Percentiles rank a stretch among this genome's conserved stretches.
These are phyloP conservation scores for Troglohyphantes excavatus DNA, from an alignment of 2,888 invertebrate species.

Conservation along the genomic window DNA sequence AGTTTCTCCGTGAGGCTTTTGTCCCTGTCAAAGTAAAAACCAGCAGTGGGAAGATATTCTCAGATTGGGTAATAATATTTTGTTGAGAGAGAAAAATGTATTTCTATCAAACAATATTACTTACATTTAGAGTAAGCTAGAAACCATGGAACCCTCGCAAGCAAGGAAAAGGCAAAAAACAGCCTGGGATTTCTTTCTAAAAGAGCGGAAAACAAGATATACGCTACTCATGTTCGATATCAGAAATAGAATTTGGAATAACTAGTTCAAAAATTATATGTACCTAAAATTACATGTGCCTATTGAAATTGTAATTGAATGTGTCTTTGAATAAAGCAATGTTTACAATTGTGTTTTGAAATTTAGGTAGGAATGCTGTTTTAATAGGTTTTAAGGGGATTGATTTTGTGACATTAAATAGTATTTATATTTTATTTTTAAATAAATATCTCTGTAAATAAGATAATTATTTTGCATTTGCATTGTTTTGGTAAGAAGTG, in stretches of 20 bases:
- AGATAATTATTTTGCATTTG: too few species aligned
- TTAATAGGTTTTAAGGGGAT: too few species aligned
- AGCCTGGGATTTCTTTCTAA: neutral
- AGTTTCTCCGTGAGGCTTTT: too few species aligned
- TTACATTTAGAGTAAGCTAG: neutral
- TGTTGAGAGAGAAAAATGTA: neutral
- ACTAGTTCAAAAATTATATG: neutral
- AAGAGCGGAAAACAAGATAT: neutral
- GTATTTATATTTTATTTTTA: too few species aligned
- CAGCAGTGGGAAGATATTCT: neutral
- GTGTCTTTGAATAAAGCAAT: too few species aligned
- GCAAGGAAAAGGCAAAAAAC: neutral
- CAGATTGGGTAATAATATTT: neutral
- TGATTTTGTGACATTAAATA: too few species aligned
- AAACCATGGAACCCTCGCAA: conserved; percentile 1
- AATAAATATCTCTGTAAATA: too few species aligned
- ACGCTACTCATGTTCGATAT: neutral
- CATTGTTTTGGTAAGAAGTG: too few species aligned
- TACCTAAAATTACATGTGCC: neutral
- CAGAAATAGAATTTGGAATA: neutral
- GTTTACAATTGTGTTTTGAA: too few species aligned
- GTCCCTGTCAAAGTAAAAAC: too few species aligned
- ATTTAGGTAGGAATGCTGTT: too few species aligned
- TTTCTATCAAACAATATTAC: neutral
- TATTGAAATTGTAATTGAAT: too few species aligned